Evolutionary conservation across 2,797 vertebrate genomes (phyloP), one percentile per base, ranked within the genome.

Genomic region (Pygocentrus nattereri): DNA sequence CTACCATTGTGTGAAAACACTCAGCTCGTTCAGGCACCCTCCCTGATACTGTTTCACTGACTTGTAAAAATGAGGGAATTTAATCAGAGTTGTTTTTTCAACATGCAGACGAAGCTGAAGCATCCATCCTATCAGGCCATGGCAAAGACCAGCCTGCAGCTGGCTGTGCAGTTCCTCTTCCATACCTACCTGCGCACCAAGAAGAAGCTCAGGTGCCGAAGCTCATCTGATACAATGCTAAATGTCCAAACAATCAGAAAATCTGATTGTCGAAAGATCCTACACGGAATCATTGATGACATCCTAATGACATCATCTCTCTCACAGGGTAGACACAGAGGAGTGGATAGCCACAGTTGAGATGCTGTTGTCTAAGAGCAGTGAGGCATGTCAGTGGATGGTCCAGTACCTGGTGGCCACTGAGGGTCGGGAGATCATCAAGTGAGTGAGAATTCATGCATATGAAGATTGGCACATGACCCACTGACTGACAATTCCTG

Each of bases 261-360:
- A 44, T 47, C 5, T 27, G 15, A 70, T 38, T n/a, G n/a, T n/a
- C n/a, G 47, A 38, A 67, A n/a, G 19, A 38, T 38, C 38, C 8
- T 38, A 8, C 38, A 5, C 30, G 30, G 30, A 3, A 44, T 44
- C 41, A 44, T 44, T 44, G 8, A 8, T 44, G 41, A 47, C 23
- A 23, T 59, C 16, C 49, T 13, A 8, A 11, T 80, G 18, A 67
- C 61, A 31, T 21, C 3, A 6, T 15, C 52, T 50, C 25, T 11
- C 25, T 15, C 18, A 58, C 91, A 99, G 98, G 93, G 95, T 95
- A 90, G 98, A 99, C 90, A 99, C 97, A 56, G 98, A 98, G 90
- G 98, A 99, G 88, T 99, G 98, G 98, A 97, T 99, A 90, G 95
- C 97, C 8, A 97, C 97, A 16, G 97, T 99, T 80, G 98, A 99